Conservation (phyloP, 2,888 invertebrate genomes). For the Mellilla xanthometata region DNA sequence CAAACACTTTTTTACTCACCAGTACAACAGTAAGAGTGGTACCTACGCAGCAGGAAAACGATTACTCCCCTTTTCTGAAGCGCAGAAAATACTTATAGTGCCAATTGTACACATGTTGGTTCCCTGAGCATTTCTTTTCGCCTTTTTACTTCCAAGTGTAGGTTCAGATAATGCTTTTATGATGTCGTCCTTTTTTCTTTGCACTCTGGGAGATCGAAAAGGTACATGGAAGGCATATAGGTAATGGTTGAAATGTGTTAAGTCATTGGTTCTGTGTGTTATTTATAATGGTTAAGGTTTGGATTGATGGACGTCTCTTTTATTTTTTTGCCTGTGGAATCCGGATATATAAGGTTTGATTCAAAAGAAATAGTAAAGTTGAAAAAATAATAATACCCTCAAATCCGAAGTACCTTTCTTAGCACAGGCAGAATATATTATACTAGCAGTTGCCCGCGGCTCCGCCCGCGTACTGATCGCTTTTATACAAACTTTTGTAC, state of each 20-base stretch:
- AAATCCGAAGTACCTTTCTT: too few relatives aligned
- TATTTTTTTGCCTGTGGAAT: slow-evolving; percentile 1
- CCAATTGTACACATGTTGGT: slow-evolving; percentile 68
- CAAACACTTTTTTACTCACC: slow-evolving; percentile 21
- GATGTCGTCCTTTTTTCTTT: slow-evolving; percentile 49
- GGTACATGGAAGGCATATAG: slow-evolving; percentile 23
- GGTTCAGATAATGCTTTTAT: slow-evolving; percentile 59
- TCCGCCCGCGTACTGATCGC: too few relatives aligned
- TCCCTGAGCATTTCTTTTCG: slow-evolving; percentile 52
- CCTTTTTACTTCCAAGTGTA: slow-evolving; percentile 46
- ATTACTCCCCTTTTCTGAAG: slow-evolving; percentile 49
- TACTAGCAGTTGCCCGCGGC: too few relatives aligned
- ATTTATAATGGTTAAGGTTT: slow-evolving; percentile 14
- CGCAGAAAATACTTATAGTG: slow-evolving; percentile 58
- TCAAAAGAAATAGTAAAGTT: too few relatives aligned
- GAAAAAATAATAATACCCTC: too few relatives aligned
- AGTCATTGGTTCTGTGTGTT: slow-evolving; percentile 22
- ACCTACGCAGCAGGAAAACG: slow-evolving; percentile 61
- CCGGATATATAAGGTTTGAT: too few relatives aligned
- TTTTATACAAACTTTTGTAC: too few relatives aligned
- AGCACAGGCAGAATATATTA: too few relatives aligned
- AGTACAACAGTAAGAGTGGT: slow-evolving; percentile 40
- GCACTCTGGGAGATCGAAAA: slow-evolving; percentile 35
- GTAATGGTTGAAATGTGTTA: slow-evolving; percentile 27
- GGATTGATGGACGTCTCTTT: slow-evolving; percentile 1